phyloP scores from a whole-genome alignment of 2,113 vertebrate genomes.

The Neodontobutis hainanensis region DNA sequence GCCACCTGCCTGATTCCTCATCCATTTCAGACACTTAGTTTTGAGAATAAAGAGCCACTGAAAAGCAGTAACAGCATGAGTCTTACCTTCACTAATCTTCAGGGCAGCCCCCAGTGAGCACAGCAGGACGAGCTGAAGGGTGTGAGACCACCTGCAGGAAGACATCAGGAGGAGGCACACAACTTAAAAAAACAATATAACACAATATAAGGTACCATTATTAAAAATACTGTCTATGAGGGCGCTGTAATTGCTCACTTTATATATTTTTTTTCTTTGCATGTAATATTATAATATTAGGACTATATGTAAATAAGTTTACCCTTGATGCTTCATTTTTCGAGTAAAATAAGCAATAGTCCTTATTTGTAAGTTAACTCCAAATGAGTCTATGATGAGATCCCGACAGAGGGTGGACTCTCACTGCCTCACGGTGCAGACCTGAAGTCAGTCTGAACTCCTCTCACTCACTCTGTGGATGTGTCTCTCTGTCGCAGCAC shows the following conservation, averaged over 20 bases:
- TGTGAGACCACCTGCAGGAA: constrained; percentile 64
- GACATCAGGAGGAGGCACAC: constrained; percentile 5
- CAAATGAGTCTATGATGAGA: constrained; percentile 55
- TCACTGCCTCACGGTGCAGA: constrained; percentile 41
- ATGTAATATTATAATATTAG: not conserved
- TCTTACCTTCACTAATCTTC: constrained; percentile 72
- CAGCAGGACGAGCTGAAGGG: constrained; percentile 55
- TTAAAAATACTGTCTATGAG: not conserved
- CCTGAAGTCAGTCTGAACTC: constrained; percentile 55
- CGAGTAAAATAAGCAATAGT: constrained; percentile 27
- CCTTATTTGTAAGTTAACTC: constrained; percentile 51
- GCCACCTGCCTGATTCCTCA: too few relatives aligned
- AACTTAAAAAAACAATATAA: not conserved
- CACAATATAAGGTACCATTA: not conserved
- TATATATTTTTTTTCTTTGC: not conserved
- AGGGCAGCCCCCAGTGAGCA: constrained; percentile 53
- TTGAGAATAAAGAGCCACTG: not conserved
- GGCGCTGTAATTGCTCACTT: not conserved
- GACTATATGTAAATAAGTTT: constrained; percentile 36
- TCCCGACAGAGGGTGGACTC: constrained; percentile 43
- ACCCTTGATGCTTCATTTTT: constrained; percentile 71
- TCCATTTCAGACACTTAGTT: not conserved
- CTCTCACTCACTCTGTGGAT: constrained; percentile 34
- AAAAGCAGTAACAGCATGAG: constrained; percentile 5
- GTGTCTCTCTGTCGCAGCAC: constrained; percentile 54